Conservation (phyloP, 2,888 invertebrate species). For the Synergus japonicus region DNA sequence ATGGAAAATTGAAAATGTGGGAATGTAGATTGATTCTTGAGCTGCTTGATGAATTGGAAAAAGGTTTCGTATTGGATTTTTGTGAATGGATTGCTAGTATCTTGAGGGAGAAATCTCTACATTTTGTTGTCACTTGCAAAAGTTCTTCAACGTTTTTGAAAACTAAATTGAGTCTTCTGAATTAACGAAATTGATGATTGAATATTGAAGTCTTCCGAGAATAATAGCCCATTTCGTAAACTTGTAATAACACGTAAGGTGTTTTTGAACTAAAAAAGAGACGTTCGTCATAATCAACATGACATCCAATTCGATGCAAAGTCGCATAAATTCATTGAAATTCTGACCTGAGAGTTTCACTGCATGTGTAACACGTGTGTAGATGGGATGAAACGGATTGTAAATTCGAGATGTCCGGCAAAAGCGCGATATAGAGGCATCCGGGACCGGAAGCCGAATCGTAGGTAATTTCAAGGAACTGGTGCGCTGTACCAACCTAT, state of each 20-base stretch:
- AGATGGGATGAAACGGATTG: slow-evolving; percentile 49
- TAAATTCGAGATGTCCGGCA: slow-evolving; percentile 55
- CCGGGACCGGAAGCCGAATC: slow-evolving; percentile 53
- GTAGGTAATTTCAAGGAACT: slow-evolving; percentile 56
- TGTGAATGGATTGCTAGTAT: neutral
- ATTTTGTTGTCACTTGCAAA: neutral
- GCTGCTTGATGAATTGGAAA: neutral
- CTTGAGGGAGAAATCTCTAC: neutral
- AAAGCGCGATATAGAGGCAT: slow-evolving; percentile 54
- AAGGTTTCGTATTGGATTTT: neutral
- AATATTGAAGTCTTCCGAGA: neutral
- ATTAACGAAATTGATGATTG: no score
- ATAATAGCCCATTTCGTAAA: neutral
- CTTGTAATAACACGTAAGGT: neutral
- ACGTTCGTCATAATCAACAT: neutral
- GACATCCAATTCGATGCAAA: slow-evolving; percentile 28
- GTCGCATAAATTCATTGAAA: slow-evolving; percentile 30
- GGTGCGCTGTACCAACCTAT: slow-evolving; percentile 36
- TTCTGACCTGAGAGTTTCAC: neutral
- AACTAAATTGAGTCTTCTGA: no score
- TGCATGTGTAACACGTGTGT: slow-evolving; percentile 36
- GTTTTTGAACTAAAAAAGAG: neutral
- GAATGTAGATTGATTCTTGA: slow-evolving; percentile 21
- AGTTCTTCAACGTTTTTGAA: no score
- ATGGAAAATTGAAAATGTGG: slow-evolving; percentile 43